A percentile compares a stretch with the other conserved stretches of the same genome.
Evolutionary conservation across 2,888 invertebrate genomes (phyloP).

Genomic region (Crioceris asparagi): DNA sequence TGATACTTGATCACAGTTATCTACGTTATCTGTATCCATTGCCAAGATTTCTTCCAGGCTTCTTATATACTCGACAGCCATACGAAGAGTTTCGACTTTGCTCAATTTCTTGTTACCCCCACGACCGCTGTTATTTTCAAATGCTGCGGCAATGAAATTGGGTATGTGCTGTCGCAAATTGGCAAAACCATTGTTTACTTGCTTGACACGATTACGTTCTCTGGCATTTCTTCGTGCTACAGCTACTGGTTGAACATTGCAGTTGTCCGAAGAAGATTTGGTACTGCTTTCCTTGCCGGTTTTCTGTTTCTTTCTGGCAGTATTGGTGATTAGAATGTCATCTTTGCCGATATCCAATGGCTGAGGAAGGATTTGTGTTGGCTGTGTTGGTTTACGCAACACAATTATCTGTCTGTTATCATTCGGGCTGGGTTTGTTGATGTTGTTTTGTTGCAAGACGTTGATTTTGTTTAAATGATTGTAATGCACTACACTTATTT

Average conservation of each 20-base stretch:
- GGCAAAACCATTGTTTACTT: constrained; percentile 85
- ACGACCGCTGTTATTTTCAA: constrained; percentile 52
- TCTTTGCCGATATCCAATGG: constrained; percentile 24
- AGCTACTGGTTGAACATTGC: constrained; percentile 55
- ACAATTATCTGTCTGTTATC: constrained; percentile 43
- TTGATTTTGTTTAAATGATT: constrained; percentile 49
- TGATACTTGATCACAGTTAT: constrained; percentile 20
- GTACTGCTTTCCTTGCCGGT: constrained; percentile 23
- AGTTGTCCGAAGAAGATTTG: too few relatives aligned
- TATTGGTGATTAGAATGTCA: constrained; percentile 31
- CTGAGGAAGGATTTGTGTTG: constrained; percentile 35
- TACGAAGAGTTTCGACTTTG: constrained; percentile 79
- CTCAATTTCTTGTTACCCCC: constrained; percentile 68
- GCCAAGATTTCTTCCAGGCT: constrained; percentile 67
- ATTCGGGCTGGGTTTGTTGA: constrained; percentile 40
- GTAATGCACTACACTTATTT: constrained; percentile 49
- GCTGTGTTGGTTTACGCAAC: constrained; percentile 44
- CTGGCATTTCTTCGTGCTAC: constrained; percentile 76
- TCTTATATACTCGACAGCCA: constrained; percentile 84
- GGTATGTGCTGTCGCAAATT: constrained; percentile 81
- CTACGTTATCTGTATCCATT: constrained; percentile 43
- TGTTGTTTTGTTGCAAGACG: constrained; percentile 54
- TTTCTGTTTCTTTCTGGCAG: constrained; percentile 28
- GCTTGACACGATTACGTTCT: constrained; percentile 85
- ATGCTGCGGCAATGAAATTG: constrained; percentile 63